Conservation (phyloP, 2,797 vertebrate species). For the Macropus fuliginosus region DNA sequence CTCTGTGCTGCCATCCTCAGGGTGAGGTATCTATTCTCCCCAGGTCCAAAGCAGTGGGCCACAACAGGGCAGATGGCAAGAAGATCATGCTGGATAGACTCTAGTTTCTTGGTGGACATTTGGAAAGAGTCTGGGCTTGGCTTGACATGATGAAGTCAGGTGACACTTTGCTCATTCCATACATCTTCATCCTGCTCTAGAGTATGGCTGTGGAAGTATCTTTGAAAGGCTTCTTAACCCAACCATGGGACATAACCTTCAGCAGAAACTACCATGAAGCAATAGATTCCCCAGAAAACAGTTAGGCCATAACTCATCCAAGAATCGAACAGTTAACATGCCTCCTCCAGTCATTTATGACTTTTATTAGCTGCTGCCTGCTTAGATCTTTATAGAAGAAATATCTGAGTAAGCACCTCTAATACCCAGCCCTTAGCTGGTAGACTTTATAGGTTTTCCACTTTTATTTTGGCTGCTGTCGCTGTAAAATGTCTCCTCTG, state of each 20-base stretch:
- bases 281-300: constrained; percentile 37
- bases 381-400: constrained; percentile 39
- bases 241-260: constrained; percentile 27
- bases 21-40: neutral
- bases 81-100: neutral
- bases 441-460: constrained; percentile 38
- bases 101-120: neutral
- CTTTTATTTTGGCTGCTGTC: constrained; percentile 29
- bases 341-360: constrained; percentile 23
- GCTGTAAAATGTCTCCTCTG: constrained; percentile 44
- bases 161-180: neutral
- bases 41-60: neutral
- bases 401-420: constrained; percentile 27
- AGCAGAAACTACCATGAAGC: constrained; percentile 1
- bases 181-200: neutral
- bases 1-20: neutral
- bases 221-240: constrained; percentile 25
- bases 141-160: neutral
- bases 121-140: neutral
- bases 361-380: constrained; percentile 41
- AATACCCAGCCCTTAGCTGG: neutral
- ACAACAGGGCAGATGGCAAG: neutral
- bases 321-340: constrained; percentile 39
- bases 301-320: constrained; percentile 52
- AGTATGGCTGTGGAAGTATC: neutral